These are phyloP conservation scores for Sussaba pulchella DNA, from an alignment of 2,888 invertebrate species.

Conservation along the genomic window DNA sequence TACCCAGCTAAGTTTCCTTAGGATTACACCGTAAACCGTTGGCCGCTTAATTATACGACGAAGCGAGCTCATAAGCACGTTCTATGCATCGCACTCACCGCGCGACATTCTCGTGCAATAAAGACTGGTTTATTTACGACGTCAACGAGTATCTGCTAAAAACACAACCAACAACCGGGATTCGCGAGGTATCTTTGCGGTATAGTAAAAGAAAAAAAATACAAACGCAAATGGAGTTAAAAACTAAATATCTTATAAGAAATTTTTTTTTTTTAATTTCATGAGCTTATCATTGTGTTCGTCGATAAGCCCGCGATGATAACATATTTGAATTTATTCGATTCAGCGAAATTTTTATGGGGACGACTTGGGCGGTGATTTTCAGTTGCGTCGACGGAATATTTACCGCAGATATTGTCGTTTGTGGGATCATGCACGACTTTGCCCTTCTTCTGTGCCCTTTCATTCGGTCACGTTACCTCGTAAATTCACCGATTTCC, in stretches of 20 bases:
- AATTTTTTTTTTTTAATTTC: too few species aligned
- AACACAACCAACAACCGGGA: constrained; percentile 54
- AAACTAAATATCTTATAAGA: too few species aligned
- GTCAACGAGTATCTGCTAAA: constrained; percentile 48
- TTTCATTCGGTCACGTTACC: constrained; percentile 14
- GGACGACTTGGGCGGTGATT: background rate
- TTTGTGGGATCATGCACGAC: constrained; percentile 19
- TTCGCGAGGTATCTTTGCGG: constrained; percentile 11
- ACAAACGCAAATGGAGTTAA: constrained; percentile 1
- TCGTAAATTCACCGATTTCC: constrained; percentile 43
- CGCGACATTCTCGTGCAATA: constrained; percentile 51
- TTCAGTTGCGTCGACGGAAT: constrained; percentile 11
- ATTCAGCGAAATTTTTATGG: background rate
- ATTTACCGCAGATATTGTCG: constrained; percentile 38
- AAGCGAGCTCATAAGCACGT: constrained; percentile 53
- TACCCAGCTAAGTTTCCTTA: constrained; percentile 74
- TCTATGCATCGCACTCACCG: constrained; percentile 49
- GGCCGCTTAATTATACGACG: constrained; percentile 77
- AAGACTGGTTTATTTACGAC: constrained; percentile 64
- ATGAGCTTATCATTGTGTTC: constrained; percentile 3
- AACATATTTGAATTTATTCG: constrained; percentile 32
- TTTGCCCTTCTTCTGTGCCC: background rate
- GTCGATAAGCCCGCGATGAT: background rate
- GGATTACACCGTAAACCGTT: constrained; percentile 77
- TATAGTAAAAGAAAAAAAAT: constrained; percentile 27